These are phyloP conservation scores for Hiodon tergisus DNA, from an alignment of 2,113 vertebrate genomes.

Conservation along the genomic window DNA sequence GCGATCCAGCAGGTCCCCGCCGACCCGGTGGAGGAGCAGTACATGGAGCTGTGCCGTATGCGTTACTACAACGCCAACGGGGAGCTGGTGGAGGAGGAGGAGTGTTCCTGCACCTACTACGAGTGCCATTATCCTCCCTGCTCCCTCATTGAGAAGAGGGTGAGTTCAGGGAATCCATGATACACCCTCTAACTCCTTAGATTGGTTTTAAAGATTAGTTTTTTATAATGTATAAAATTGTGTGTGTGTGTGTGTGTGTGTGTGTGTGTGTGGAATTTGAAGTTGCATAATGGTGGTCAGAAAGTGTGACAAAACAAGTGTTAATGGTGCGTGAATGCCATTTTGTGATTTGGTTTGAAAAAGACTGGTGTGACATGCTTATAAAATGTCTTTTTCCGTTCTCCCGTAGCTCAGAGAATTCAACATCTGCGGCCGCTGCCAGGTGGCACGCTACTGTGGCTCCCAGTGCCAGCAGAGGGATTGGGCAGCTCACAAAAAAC, in stretches of 20 bases:
- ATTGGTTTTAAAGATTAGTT: too few species aligned
- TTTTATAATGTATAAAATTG: too few species aligned
- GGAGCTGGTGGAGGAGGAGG: slow-evolving; percentile 94
- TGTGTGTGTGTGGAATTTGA: too few species aligned
- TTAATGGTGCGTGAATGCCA: too few species aligned
- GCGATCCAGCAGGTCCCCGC: slow-evolving; percentile 97
- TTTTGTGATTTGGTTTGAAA: too few species aligned
- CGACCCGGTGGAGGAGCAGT: slow-evolving; percentile 95
- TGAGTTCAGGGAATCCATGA: slow-evolving; percentile 44
- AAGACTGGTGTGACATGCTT: too few species aligned
- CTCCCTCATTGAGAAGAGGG: slow-evolving; percentile 94
- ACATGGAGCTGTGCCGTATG: slow-evolving; percentile 86
- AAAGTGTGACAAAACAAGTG: too few species aligned
- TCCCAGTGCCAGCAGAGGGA: slow-evolving; percentile 98
- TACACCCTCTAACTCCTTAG: too few species aligned
- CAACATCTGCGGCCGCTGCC: slow-evolving; percentile 97
- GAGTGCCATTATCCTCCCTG: slow-evolving; percentile 98
- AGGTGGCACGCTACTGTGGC: slow-evolving; percentile 94
- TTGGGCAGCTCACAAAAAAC: slow-evolving; percentile 98
- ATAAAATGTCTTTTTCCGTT: slow-evolving; percentile 1
- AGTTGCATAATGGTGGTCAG: too few species aligned
- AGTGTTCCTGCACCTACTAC: slow-evolving; percentile 94
- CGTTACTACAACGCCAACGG: slow-evolving; percentile 97
- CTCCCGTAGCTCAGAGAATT: slow-evolving; percentile 76
- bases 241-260: too few species aligned